phyloP scores from a whole-genome alignment of 2,888 invertebrate genomes.

The Orchesella flavescens region DNA sequence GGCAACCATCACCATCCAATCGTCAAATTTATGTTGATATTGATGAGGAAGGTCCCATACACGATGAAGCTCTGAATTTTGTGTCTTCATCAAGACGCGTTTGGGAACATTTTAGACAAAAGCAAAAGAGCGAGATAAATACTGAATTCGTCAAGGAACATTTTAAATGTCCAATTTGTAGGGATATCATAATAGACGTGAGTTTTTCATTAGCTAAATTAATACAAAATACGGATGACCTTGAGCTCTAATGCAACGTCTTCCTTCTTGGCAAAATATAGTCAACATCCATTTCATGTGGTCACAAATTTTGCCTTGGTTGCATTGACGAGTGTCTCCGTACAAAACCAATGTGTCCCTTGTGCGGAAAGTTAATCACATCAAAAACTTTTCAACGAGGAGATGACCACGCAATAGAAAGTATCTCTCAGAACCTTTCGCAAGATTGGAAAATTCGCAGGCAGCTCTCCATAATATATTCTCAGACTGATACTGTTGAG shows the following conservation, averaged over 20 bases:
- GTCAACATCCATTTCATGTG: slow-evolving; percentile 10
- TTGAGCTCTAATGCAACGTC: not conserved
- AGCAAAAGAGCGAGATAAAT: not conserved
- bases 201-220: not conserved
- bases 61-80: not conserved
- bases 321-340: not conserved
- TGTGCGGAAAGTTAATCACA: not conserved
- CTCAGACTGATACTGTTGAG: not conserved
- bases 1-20: too few species aligned
- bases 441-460: slow-evolving; percentile 22
- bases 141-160: slow-evolving; percentile 29
- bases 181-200: slow-evolving; percentile 12
- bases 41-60: too few species aligned
- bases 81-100: not conserved
- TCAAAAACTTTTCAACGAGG: not conserved
- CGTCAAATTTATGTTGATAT: too few species aligned
- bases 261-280: not conserved
- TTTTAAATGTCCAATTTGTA: slow-evolving; percentile 31
- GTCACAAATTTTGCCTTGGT: slow-evolving; percentile 7
- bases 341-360: not conserved
- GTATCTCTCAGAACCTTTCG: not conserved
- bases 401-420: slow-evolving; percentile 14
- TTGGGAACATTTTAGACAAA: not conserved
- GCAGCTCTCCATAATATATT: not conserved
- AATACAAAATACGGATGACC: not conserved